Percentiles rank a stretch among this genome's conserved stretches.
phyloP scores from a whole-genome alignment of 2,113 vertebrate genomes.

The Spheniscus mendiculus region DNA sequence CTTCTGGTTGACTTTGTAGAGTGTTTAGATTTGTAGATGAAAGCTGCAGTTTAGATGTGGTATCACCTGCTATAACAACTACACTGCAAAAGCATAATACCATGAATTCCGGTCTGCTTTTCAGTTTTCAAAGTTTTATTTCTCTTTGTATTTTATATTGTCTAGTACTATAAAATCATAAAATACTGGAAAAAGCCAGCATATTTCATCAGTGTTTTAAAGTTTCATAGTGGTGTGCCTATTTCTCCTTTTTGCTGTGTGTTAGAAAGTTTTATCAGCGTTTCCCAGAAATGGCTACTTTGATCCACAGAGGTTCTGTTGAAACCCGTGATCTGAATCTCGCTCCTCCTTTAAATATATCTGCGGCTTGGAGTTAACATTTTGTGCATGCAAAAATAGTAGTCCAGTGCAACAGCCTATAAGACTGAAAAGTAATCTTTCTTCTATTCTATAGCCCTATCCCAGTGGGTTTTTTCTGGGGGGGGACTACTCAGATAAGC shows the following conservation, averaged over 20 bases:
- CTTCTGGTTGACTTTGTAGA: conserved; percentile 68
- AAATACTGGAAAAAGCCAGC: conserved; percentile 73
- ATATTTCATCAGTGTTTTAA: conserved; percentile 83
- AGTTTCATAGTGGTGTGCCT: conserved; percentile 85
- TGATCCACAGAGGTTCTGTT: conserved; percentile 53
- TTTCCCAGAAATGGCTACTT: conserved; percentile 81
- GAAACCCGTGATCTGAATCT: conserved; percentile 31
- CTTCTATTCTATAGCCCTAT: neutral
- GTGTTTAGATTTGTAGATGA: conserved; percentile 53
- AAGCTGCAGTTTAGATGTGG: conserved; percentile 60
- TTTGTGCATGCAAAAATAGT: conserved; percentile 15
- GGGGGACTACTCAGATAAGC: neutral
- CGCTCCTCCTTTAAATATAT: neutral
- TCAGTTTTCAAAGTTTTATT: conserved; percentile 74
- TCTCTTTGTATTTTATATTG: conserved; percentile 75
- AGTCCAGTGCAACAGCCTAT: neutral
- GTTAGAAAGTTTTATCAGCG: conserved; percentile 83
- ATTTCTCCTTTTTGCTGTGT: conserved; percentile 85
- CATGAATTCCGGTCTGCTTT: conserved; percentile 74
- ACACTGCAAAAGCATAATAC: conserved; percentile 68
- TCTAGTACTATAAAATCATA: conserved; percentile 71
- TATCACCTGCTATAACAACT: conserved; percentile 72
- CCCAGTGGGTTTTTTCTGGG: neutral
- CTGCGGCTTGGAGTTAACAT: neutral
- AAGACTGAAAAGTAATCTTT: neutral